Evolutionary conservation across 1,140 invertebrate genomes (phyloP), one percentile per base, ranked within the genome.

Genomic region (Cyphomyrmex costatus): DNA sequence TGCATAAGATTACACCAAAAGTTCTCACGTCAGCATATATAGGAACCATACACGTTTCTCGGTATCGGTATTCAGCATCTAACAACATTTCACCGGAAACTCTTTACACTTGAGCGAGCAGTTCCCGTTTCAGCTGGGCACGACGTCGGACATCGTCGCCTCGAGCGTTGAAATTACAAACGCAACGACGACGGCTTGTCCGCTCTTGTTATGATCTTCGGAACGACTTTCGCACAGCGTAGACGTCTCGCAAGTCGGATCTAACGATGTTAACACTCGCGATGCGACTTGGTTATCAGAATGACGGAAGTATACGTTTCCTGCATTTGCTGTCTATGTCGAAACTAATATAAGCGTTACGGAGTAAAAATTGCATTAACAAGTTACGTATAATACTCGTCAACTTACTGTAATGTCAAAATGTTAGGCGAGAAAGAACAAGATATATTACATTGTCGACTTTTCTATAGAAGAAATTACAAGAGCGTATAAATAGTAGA

Each of bases 151-250:
- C 73, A 53, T 78, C 74, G 83, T 82, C 87, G 63, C 49, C 85
- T 86, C 87, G 61, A 71, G 56, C 56, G 78, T 89, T 89, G 88
- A 85, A 90, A 90, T 90, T 90, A 90, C 89, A 90, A 89, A 89
- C 73, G 61, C 85, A 80, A 70, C 78, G 74, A 68, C 85, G 79
- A 89, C 76, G 88, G 74, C 74, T 27, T 89, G 89, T 90, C 89
- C 78, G 70, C 85, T 84, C 79, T 89, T 79, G 88, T 90, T 90
- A 89, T 68, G 79, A 89, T 89, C 89, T 89, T 87, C 49, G 66
- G 60, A 61, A 73, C 33, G 51, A 83, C 71, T 89, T 78, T 86
- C 60, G 42, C 24, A 63, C 49, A 53, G 21, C 51, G 36, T 7
- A 51, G 76, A 77, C 68, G 21, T 19, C 66, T 63, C 46, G 53